Conservation (phyloP, 1,140 invertebrate genomes). For the Antheraea mylitta region DNA sequence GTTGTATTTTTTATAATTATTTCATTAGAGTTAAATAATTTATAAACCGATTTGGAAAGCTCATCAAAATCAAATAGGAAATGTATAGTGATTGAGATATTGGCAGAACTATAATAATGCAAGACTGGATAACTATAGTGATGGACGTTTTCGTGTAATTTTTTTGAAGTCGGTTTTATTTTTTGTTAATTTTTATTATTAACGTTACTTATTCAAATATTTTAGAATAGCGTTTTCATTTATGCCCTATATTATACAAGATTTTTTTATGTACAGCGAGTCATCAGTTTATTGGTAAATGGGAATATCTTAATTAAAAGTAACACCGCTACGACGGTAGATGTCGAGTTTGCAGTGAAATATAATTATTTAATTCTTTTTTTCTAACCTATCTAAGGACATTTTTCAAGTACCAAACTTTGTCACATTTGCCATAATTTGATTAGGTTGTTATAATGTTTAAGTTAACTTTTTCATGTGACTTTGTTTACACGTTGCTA, state of each 20-base stretch:
- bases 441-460: background rate
- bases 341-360: background rate
- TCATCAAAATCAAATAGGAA: too few relatives aligned
- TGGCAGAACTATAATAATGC: too few relatives aligned
- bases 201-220: slow-evolving; percentile 22
- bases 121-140: too few relatives aligned
- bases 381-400: background rate
- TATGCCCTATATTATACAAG: slow-evolving; percentile 27
- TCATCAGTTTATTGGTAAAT: background rate
- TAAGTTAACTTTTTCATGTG: background rate
- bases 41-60: too few relatives aligned
- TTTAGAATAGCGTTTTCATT: slow-evolving; percentile 24
- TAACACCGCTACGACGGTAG: too few relatives aligned
- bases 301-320: too few relatives aligned
- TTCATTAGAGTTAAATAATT: too few relatives aligned
- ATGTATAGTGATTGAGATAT: too few relatives aligned
- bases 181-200: too few relatives aligned
- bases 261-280: slow-evolving; percentile 9
- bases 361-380: background rate
- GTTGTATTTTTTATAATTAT: too few relatives aligned
- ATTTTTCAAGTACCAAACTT: background rate
- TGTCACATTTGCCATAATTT: background rate
- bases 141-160: too few relatives aligned
- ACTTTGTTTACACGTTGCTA: background rate
- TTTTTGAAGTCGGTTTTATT: too few relatives aligned